phyloP scores from a whole-genome alignment of 1,140 invertebrate genomes.

The Bombyx mandarina region DNA sequence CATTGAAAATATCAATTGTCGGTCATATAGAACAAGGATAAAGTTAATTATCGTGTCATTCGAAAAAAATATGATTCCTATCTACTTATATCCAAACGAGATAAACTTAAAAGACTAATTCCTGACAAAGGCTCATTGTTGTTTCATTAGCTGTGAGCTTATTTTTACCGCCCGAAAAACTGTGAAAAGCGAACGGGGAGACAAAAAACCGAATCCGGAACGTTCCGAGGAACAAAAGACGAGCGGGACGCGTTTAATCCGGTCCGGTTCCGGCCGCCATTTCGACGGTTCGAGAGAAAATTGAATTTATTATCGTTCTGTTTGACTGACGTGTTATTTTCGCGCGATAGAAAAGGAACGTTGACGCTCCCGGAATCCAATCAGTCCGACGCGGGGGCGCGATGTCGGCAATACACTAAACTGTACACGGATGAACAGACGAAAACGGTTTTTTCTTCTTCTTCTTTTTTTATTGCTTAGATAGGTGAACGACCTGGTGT shows the following conservation, averaged over 20 bases:
- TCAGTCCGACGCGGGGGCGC: constrained; percentile 48
- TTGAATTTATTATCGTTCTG: constrained; percentile 68
- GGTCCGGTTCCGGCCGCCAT: constrained; percentile 39
- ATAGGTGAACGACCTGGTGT: too few relatives aligned
- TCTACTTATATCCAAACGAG: too few relatives aligned
- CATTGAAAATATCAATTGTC: too few relatives aligned
- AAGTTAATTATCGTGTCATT: too few relatives aligned
- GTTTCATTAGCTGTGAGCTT: constrained; percentile 19
- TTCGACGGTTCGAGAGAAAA: constrained; percentile 48
- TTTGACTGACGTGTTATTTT: constrained; percentile 69
- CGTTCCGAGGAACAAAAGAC: constrained; percentile 60
- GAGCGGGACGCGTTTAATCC: constrained; percentile 61
- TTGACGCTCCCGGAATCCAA: constrained; percentile 44
- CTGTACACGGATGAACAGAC: constrained; percentile 23
- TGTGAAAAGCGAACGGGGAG: neutral
- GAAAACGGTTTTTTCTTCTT: neutral
- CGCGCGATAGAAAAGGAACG: constrained; percentile 48
- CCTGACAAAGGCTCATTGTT: constrained; percentile 10
- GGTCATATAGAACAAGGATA: too few relatives aligned
- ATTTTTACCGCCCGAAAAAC: constrained; percentile 9
- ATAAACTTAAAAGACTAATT: constrained; percentile 2
- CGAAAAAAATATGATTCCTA: too few relatives aligned
- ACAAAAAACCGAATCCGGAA: constrained; percentile 27
- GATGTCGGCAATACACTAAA: constrained; percentile 24
- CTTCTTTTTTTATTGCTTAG: too few relatives aligned